Evolutionary conservation across 2,113 vertebrate genomes (phyloP), one percentile per base, ranked within the genome.

Genomic region (Tympanuchus pallidicinctus): DNA sequence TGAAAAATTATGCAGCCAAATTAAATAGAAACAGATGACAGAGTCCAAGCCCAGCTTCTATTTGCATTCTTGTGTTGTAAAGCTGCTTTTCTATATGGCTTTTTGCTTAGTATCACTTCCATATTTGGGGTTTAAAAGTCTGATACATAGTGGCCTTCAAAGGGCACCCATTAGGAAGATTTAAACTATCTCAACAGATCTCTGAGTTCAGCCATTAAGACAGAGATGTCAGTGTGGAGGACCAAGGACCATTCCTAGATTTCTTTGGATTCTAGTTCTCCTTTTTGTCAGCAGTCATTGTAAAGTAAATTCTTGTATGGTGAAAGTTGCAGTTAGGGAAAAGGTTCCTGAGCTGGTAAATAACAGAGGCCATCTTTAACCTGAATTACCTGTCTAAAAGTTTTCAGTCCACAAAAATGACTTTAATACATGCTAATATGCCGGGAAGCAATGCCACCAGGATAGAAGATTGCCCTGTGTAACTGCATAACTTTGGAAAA

Each of bases 41-140:
- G 5, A 88, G 38, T 66, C 25, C 6, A 17, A 81, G 43, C 54
- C 14, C 1, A 48, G 54, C 47, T 67, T 78, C 42, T n/a, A 21
- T 73, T 75, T 88, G 50, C 60, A 72, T 61, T 94, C 91, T 57
- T 89, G 45, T 73, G 28, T 50, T 60, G 75, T 50, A 63, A 28
- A 59, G n/a, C 32, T 93, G 38, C 71, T 82, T 73, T 82, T 87
- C 81, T 50, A 4, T 25, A 63, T 70, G 57, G 38, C 19, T 71
- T 95, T 90, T 93, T 80, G 69, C 93, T 93, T 80, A 38, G 32
- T 60, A 70, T 57, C 25, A 20, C 27, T 67, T 83, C n/a, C 32
- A 16, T 80, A 59, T 80, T 92, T 94, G 80, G 79, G 15, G 73
- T 91, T 77, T 25, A 80, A 86, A 77, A 71, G 69, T 71, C 63